A percentile compares a stretch with the other conserved stretches of the same genome.
Conservation (phyloP, 1,140 invertebrate species). For the Ceratosolen fusciceps region DNA sequence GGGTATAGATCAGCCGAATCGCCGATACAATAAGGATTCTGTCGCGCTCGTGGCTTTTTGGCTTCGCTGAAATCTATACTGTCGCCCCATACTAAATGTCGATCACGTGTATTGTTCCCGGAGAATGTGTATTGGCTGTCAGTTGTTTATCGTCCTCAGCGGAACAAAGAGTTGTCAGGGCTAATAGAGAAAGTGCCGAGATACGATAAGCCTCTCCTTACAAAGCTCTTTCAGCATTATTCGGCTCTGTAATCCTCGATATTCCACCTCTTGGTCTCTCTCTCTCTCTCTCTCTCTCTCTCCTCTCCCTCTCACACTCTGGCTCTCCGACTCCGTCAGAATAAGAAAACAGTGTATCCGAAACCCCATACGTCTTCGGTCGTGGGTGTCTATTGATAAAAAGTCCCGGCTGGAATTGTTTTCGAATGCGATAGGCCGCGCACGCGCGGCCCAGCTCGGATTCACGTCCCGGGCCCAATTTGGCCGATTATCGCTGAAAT, state of each 20-base stretch:
- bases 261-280: neutral
- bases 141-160: constrained; percentile 17
- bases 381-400: constrained; percentile 12
- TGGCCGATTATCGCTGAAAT: constrained; percentile 9
- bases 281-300: neutral
- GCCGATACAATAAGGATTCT: neutral
- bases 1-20: neutral
- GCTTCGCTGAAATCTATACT: neutral
- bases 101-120: constrained; percentile 24
- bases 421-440: neutral
- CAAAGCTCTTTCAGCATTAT: constrained; percentile 12
- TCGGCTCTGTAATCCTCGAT: neutral
- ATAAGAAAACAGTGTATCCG: neutral
- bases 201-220: constrained; percentile 28
- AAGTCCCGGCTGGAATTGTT: constrained; percentile 3
- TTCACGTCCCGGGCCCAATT: constrained; percentile 2
- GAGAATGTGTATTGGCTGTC: constrained; percentile 21
- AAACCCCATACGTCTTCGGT: neutral
- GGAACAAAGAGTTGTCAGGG: constrained; percentile 9
- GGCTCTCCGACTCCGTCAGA: too few relatives aligned
- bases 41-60: neutral
- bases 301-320: neutral
- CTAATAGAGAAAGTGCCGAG: constrained; percentile 21
- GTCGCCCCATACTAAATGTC: constrained; percentile 11
- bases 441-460: neutral